These are phyloP conservation scores for Anagrus nilaparvatae DNA, from an alignment of 1,140 invertebrate species.

Conservation along the genomic window DNA sequence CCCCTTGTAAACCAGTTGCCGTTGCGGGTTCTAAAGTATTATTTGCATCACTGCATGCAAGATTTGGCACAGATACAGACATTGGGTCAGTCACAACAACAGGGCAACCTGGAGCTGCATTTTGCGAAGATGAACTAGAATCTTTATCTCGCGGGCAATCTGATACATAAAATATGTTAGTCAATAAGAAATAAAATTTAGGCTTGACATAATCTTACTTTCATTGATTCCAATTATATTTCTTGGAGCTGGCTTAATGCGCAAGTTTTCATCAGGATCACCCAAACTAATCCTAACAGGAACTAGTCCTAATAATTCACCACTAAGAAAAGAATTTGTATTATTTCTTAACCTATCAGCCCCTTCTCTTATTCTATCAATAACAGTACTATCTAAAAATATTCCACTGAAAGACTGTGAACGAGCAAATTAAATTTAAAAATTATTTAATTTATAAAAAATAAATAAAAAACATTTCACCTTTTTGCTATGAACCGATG, in stretches of 20 bases:
- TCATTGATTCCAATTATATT: slow-evolving; percentile 11
- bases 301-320: slow-evolving; percentile 47
- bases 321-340: slow-evolving; percentile 65
- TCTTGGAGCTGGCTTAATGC: slow-evolving; percentile 34
- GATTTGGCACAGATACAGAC: slow-evolving; percentile 93
- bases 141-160: slow-evolving; percentile 38
- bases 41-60: slow-evolving; percentile 59
- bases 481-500: slow-evolving; percentile 37
- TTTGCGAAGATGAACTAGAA: slow-evolving; percentile 39
- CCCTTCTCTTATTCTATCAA: slow-evolving; percentile 54
- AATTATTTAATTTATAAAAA: too few species aligned
- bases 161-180: too few species aligned
- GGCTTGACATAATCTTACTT: not conserved
- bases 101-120: slow-evolving; percentile 31
- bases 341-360: slow-evolving; percentile 65
- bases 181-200: not conserved
- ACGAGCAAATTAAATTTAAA: too few species aligned
- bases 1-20: slow-evolving; percentile 52
- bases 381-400: too few species aligned
- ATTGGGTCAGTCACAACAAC: slow-evolving; percentile 63
- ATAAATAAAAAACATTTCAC: slow-evolving; percentile 24
- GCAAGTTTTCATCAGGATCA: slow-evolving; percentile 37
- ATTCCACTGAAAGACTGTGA: too few species aligned
- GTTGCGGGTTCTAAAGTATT: slow-evolving; percentile 43
- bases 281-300: slow-evolving; percentile 43